Base-by-base conservation (phyloP, 2,888 invertebrate genomes). In the Drosophila conformis region DNA sequence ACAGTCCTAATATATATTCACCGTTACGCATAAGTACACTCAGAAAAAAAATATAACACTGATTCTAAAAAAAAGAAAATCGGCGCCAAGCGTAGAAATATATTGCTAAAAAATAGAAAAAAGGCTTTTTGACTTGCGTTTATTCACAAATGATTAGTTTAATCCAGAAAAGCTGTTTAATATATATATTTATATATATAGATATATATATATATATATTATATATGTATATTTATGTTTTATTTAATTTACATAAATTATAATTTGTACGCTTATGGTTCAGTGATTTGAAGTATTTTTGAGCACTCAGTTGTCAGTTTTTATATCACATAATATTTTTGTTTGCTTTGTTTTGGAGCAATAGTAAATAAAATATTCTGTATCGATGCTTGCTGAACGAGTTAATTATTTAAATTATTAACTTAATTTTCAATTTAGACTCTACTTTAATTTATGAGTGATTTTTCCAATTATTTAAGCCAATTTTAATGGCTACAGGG, bases 1-100 rank as follows among this genome's bases (percentile, higher is more conserved):
- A 51, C 46, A 21, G 4, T 21, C 3, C 11, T 0, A 3, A 21
- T 0, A 15, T 15, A 38, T 38, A 38, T n/a, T 2, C 18, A 40
- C 15, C 15, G 36, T 36, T 36, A 36, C n/a, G 3, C 18, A 38
- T 38, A 10, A 11, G 8, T 40, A 40, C 18, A n/a, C 36, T 36
- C n/a, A 40, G 18, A 25, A 2, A 25, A 15, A 1, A 4, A 21
- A 15, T 21, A 25, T 15, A 25, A 1, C 2, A 4, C 21, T 25
- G 1, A 21, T 1, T 7, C 2, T 0, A 4, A 15, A 1, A 21
- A 7, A 15, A 0, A 21, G 0, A 7, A 42, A 7, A 46, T 42
- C 3, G 8, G 4, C 18, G 2, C 18, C 18, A 38, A 38, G 38
- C 38, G 3, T 3, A 38, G 46, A 21, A 15, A 21, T 13, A 46